phyloP scores from a whole-genome alignment of 2,797 vertebrate species.

The Sebastes dallii region DNA sequence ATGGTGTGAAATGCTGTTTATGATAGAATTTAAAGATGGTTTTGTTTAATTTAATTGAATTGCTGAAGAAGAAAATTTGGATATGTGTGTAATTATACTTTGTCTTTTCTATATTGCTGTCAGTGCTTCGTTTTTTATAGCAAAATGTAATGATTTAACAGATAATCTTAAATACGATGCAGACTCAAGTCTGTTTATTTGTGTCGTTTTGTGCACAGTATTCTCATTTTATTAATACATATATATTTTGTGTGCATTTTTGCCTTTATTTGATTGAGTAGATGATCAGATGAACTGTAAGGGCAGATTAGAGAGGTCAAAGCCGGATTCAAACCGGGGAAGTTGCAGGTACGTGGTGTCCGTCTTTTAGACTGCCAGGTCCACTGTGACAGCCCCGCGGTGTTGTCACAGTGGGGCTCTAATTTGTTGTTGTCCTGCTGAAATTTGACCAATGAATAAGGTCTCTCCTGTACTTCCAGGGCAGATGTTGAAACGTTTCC shows the following conservation, averaged over 20 bases:
- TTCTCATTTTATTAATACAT: not conserved
- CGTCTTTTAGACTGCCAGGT: not conserved
- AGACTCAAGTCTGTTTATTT: not conserved
- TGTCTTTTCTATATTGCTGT: not conserved
- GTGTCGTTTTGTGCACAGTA: not conserved
- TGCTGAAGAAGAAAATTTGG: not conserved
- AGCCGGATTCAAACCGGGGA: not conserved
- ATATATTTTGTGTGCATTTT: not conserved
- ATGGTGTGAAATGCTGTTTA: not conserved
- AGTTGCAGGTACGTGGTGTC: not conserved
- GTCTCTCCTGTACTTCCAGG: not conserved
- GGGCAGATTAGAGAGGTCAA: not conserved
- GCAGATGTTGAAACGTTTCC: not conserved
- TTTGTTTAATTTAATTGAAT: not conserved
- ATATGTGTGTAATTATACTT: not conserved
- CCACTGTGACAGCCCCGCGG: not conserved
- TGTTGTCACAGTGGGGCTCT: not conserved
- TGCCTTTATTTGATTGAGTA: not conserved
- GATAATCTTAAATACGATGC: not conserved
- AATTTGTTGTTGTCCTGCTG: not conserved
- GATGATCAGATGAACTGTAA: not conserved
- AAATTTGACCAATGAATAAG: not conserved
- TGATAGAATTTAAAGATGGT: not conserved
- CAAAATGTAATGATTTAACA: not conserved
- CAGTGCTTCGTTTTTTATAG: fast-evolving